Evolutionary conservation across 2,113 vertebrate species (phyloP).

Genomic region (Emydura subglobosa): DNA sequence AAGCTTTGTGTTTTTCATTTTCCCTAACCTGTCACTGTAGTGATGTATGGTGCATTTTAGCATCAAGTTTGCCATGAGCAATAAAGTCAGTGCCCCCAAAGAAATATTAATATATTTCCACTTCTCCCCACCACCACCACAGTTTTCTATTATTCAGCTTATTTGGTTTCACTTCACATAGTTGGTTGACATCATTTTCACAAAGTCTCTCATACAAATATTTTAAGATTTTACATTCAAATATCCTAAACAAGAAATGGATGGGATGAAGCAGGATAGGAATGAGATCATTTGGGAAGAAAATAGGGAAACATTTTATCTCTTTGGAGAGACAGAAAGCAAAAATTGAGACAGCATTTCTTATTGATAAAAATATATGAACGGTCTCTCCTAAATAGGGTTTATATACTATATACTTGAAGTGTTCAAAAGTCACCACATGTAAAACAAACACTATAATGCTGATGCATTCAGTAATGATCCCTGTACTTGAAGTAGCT

Average conservation of each 20-base stretch:
- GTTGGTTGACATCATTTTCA: slow-evolving; percentile 58
- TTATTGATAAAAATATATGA: slow-evolving; percentile 4
- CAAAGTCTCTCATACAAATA: slow-evolving; percentile 49
- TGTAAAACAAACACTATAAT: neutral
- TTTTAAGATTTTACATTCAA: slow-evolving; percentile 66
- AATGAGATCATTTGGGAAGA: slow-evolving; percentile 1
- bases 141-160: slow-evolving; percentile 71
- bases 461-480: neutral
- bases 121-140: slow-evolving; percentile 47
- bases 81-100: slow-evolving; percentile 70
- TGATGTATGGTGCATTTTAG: slow-evolving; percentile 76
- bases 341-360: neutral
- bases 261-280: slow-evolving; percentile 27
- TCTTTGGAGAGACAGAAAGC: neutral
- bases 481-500: neutral
- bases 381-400: neutral
- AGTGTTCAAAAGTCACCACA: neutral
- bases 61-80: slow-evolving; percentile 74
- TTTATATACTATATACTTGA: neutral
- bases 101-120: slow-evolving; percentile 78
- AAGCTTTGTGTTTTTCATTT: slow-evolving; percentile 83
- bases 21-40: slow-evolving; percentile 74
- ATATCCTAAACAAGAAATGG: slow-evolving; percentile 44
- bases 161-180: slow-evolving; percentile 68
- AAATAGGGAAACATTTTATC: slow-evolving; percentile 15